phyloP scores from a whole-genome alignment of 2,113 vertebrate genomes.

The Oncorhynchus tshawytscha region DNA sequence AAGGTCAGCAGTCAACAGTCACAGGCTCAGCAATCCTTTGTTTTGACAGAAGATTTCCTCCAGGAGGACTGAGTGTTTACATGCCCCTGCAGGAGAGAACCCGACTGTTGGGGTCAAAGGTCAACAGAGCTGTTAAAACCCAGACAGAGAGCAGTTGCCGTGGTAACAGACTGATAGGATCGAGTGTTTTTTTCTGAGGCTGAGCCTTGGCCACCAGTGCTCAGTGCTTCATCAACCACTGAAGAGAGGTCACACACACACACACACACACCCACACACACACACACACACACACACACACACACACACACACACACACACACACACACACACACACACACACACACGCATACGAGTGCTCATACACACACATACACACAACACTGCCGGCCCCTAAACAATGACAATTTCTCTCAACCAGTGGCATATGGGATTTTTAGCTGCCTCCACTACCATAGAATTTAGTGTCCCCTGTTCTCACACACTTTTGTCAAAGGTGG shows the following conservation, averaged over 20 bases:
- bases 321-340: neutral
- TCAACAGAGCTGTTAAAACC: slow-evolving; percentile 53
- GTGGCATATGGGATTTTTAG: no score
- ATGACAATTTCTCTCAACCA: no score
- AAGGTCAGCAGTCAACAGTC: slow-evolving; percentile 12
- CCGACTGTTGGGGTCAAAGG: slow-evolving; percentile 41
- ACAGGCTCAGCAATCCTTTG: slow-evolving; percentile 54
- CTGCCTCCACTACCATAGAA: no score
- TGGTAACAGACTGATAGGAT: slow-evolving; percentile 48
- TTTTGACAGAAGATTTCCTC: slow-evolving; percentile 68
- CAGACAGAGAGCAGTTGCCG: slow-evolving; percentile 56
- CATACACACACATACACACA: neutral
- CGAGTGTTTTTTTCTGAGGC: no score
- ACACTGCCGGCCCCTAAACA: no score
- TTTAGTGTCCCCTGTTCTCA: no score
- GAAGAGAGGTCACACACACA: slow-evolving; percentile 18
- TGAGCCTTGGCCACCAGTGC: no score
- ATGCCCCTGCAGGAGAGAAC: slow-evolving; percentile 20
- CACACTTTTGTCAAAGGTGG: no score
- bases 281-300: slow-evolving; percentile 3
- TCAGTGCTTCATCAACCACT: slow-evolving; percentile 33
- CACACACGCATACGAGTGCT: neutral
- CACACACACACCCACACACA: slow-evolving; percentile 7
- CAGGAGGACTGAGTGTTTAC: slow-evolving; percentile 50
- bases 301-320: no score